These are phyloP conservation scores for Labroides dimidiatus DNA, from an alignment of 2,797 vertebrate genomes.

Conservation along the genomic window DNA sequence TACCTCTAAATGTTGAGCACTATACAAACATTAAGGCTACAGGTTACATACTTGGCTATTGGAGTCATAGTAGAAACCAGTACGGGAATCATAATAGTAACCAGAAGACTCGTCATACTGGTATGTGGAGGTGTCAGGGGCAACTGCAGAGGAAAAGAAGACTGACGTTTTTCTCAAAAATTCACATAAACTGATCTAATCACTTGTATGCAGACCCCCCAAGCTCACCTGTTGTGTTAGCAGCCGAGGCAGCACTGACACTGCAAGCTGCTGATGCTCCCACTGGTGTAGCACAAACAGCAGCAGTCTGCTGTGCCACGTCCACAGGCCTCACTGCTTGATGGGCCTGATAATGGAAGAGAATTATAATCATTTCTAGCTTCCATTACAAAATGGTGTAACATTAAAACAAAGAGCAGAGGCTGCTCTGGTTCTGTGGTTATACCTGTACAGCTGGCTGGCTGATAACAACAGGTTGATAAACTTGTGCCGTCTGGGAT, in stretches of 20 bases:
- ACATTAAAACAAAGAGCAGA: background rate
- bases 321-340: slow-evolving; percentile 47
- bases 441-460: slow-evolving; percentile 76
- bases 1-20: background rate
- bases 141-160: slow-evolving; percentile 68
- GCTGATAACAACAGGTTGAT: slow-evolving; percentile 84
- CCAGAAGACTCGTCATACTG: slow-evolving; percentile 95
- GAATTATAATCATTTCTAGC: background rate
- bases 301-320: slow-evolving; percentile 41
- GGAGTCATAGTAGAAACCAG: slow-evolving; percentile 93
- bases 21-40: background rate
- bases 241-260: slow-evolving; percentile 9
- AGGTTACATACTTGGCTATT: slow-evolving; percentile 88
- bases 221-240: slow-evolving; percentile 52
- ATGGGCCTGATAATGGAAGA: slow-evolving; percentile 31
- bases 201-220: background rate
- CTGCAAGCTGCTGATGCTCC: slow-evolving; percentile 39
- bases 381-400: background rate
- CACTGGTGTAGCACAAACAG: slow-evolving; percentile 30
- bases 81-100: slow-evolving; percentile 93
- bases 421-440: no score
- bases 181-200: background rate
- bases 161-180: background rate
- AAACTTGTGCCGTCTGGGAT: slow-evolving; percentile 90
- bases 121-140: slow-evolving; percentile 91